phyloP scores from a whole-genome alignment of 2,888 invertebrate genomes.

The Diachrysia chrysitis region DNA sequence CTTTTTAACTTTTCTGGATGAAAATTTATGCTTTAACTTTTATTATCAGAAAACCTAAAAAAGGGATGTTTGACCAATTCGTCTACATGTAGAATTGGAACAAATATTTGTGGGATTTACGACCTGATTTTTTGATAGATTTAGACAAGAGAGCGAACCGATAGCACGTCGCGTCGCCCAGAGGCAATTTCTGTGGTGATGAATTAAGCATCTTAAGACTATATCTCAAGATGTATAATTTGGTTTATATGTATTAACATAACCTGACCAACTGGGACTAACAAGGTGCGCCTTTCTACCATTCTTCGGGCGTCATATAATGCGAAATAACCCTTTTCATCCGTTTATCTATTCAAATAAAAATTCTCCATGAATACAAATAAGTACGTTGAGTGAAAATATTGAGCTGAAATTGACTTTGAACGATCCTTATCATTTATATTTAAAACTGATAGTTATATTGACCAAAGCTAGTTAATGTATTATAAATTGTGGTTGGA shows the following conservation, averaged over 20 bases:
- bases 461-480: slow-evolving; percentile 10
- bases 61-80: too few species aligned
- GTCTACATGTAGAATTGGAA: too few species aligned
- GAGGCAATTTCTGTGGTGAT: too few species aligned
- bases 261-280: slow-evolving; percentile 17
- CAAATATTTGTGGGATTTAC: too few species aligned
- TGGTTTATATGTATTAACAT: slow-evolving; percentile 15
- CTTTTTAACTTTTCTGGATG: neutral
- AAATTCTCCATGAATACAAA: slow-evolving; percentile 80
- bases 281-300: slow-evolving; percentile 61
- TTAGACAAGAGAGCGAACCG: too few species aligned
- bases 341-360: slow-evolving; percentile 80
- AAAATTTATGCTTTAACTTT: neutral
- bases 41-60: too few species aligned
- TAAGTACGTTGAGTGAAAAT: slow-evolving; percentile 76
- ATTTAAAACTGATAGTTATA: slow-evolving; percentile 44
- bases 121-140: too few species aligned
- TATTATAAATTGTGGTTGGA: neutral
- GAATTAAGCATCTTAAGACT: neutral
- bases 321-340: slow-evolving; percentile 74
- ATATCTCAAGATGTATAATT: neutral
- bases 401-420: slow-evolving; percentile 75
- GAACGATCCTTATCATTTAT: slow-evolving; percentile 67
- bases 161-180: too few species aligned
- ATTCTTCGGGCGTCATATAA: slow-evolving; percentile 74